phyloP scores from a whole-genome alignment of 2,888 invertebrate species.

The Watsonalla cultraria region DNA sequence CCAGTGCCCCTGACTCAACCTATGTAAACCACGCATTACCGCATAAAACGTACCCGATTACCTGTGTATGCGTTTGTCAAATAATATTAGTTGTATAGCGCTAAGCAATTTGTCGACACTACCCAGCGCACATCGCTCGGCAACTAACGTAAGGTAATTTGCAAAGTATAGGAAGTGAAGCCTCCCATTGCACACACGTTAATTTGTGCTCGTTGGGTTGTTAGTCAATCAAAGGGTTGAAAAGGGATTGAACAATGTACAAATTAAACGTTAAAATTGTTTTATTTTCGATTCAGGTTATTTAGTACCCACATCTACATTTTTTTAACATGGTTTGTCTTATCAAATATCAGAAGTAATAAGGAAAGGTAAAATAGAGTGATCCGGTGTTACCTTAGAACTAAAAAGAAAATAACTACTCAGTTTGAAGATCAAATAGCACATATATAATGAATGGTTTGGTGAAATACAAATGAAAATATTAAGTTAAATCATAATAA shows the following conservation, averaged over 20 bases:
- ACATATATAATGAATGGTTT: too few relatives aligned
- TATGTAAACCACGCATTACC: conserved; percentile 63
- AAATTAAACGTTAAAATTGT: conserved; percentile 11
- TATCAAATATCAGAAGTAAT: too few relatives aligned
- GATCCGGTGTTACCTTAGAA: too few relatives aligned
- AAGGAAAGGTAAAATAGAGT: too few relatives aligned
- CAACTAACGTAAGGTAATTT: conserved; percentile 9
- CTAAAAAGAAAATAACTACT: too few relatives aligned
- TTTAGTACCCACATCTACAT: too few relatives aligned
- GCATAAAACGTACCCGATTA: conserved; percentile 58
- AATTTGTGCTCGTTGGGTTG: conserved; percentile 19
- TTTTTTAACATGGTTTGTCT: too few relatives aligned
- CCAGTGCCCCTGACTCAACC: conserved; percentile 62
- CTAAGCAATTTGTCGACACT: not conserved
- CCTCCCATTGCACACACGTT: conserved; percentile 16
- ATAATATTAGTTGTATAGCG: conserved; percentile 5
- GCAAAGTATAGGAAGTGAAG: conserved; percentile 11
- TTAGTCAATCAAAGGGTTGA: conserved; percentile 8
- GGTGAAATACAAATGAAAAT: too few relatives aligned
- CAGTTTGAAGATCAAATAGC: too few relatives aligned
- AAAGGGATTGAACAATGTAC: conserved; percentile 9
- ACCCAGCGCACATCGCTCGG: conserved; percentile 13
- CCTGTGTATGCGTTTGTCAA: conserved; percentile 50
- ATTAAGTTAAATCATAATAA: too few relatives aligned
- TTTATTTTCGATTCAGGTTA: too few relatives aligned